phyloP scores from a whole-genome alignment of 2,113 vertebrate species.

The Barnardius zonarius region DNA sequence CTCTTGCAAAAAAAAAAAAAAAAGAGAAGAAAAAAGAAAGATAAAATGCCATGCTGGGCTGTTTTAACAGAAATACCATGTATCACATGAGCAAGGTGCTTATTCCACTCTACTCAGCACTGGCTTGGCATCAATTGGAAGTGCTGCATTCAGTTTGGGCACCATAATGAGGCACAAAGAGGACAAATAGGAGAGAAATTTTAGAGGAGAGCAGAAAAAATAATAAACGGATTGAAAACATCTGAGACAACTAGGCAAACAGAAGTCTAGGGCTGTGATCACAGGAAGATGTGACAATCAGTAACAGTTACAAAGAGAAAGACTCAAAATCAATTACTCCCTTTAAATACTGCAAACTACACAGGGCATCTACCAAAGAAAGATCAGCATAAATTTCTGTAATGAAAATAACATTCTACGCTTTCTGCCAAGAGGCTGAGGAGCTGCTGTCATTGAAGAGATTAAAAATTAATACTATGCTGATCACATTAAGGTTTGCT shows the following conservation, averaged over 20 bases:
- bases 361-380: not conserved
- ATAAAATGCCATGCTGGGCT: constrained; percentile 57
- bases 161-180: constrained; percentile 69
- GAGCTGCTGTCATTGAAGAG: constrained; percentile 17
- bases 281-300: constrained; percentile 7
- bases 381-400: constrained; percentile 31
- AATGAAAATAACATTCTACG: not conserved
- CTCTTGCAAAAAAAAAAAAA: constrained; percentile 8
- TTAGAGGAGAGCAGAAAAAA: constrained; percentile 67
- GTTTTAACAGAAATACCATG: constrained; percentile 68
- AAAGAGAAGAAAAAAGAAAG: not conserved
- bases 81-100: constrained; percentile 68
- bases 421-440: constrained; percentile 35
- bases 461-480: constrained; percentile 54
- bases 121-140: constrained; percentile 68
- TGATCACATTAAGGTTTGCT: constrained; percentile 58
- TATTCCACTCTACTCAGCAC: constrained; percentile 69
- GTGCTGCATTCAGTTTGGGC: constrained; percentile 67
- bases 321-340: constrained; percentile 39
- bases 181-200: constrained; percentile 68
- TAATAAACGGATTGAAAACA: constrained; percentile 59
- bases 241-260: constrained; percentile 57
- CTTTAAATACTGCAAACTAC: constrained; percentile 1
- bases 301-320: constrained; percentile 9
- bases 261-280: constrained; percentile 47